These are phyloP conservation scores for Ascaphus truei DNA, from an alignment of 2,113 vertebrate species.

Conservation along the genomic window DNA sequence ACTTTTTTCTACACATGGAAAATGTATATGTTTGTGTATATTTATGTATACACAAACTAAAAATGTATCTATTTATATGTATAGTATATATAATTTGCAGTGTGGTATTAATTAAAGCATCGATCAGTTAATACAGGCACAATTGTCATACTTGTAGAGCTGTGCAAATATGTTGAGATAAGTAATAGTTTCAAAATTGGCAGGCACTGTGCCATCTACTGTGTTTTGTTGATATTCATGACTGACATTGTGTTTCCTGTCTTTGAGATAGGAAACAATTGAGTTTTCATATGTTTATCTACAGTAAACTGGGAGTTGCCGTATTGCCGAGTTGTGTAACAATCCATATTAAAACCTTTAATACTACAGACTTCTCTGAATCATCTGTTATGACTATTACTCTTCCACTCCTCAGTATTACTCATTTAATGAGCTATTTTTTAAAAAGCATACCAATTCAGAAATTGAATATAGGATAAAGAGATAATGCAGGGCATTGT, in stretches of 20 bases:
- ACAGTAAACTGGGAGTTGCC: not conserved
- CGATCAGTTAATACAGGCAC: not conserved
- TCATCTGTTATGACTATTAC: conserved; percentile 23
- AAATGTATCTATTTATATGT: too few species aligned
- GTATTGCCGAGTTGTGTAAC: conserved; percentile 12
- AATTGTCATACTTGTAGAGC: conserved; percentile 7
- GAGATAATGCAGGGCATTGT: too few species aligned
- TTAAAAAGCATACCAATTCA: too few species aligned
- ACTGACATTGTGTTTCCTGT: conserved; percentile 23
- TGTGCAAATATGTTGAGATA: not conserved
- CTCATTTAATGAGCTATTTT: too few species aligned
- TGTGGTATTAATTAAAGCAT: conserved; percentile 2
- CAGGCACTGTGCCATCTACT: not conserved
- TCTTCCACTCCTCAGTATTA: conserved; percentile 3
- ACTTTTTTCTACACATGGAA: too few species aligned
- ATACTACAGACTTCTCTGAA: not conserved
- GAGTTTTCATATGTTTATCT: conserved; percentile 28
- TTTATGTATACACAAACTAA: too few species aligned
- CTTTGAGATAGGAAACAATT: conserved; percentile 33
- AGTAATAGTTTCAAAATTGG: too few species aligned
- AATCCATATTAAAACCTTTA: conserved; percentile 31
- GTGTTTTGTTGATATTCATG: conserved; percentile 17
- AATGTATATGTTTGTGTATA: too few species aligned
- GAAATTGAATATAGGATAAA: too few species aligned
- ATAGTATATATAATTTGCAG: too few species aligned